Conservation (phyloP, 2,113 vertebrate genomes). For the Peromyscus leucopus region DNA sequence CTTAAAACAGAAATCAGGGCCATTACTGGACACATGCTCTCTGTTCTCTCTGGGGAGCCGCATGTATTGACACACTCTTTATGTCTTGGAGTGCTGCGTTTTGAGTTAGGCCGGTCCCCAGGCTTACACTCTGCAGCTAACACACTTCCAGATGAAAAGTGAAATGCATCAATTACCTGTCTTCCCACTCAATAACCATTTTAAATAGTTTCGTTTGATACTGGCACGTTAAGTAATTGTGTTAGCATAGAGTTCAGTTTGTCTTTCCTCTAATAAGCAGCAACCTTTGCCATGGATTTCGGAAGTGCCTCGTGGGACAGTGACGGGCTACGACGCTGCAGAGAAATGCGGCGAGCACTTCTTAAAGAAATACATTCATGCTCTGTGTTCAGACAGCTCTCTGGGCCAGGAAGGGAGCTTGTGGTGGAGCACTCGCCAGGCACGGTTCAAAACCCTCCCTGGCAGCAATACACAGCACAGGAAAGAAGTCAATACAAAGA, state of each 20-base stretch:
- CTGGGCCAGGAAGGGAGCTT: not conserved
- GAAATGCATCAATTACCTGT: not conserved
- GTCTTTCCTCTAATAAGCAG: conserved; percentile 38
- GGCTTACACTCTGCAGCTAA: not conserved
- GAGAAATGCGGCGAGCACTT: not conserved
- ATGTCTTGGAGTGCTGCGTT: not conserved
- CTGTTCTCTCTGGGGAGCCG: not conserved
- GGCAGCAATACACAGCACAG: not conserved
- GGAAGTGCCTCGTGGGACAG: not conserved
- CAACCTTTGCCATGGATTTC: not conserved
- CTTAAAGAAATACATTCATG: not conserved
- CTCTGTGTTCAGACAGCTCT: not conserved
- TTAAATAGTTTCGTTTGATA: conserved; percentile 26
- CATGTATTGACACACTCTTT: not conserved
- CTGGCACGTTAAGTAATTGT: not conserved
- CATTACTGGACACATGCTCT: not conserved
- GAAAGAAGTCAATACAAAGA: not conserved
- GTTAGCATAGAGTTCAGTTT: not conserved
- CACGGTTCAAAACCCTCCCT: not conserved
- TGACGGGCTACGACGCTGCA: not conserved
- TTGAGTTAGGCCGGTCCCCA: not conserved
- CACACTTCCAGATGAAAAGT: not conserved
- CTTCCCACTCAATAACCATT: not conserved
- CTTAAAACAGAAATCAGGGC: not conserved
- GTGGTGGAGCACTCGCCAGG: not conserved